These are phyloP conservation scores for Pampus argenteus DNA, from an alignment of 2,797 vertebrate species.

Conservation along the genomic window DNA sequence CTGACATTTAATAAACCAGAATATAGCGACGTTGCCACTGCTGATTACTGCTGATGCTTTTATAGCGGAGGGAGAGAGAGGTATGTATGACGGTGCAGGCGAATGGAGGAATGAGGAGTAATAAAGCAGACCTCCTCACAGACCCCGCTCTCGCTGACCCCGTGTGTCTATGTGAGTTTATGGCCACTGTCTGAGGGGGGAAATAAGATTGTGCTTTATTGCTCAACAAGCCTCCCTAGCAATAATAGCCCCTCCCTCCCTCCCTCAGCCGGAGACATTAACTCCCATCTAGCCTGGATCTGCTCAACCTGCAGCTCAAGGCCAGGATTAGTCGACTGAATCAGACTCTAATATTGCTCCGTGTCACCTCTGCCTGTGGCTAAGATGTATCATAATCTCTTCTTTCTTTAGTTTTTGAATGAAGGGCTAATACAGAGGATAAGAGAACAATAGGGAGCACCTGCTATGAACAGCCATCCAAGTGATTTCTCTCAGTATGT, in stretches of 20 bases:
- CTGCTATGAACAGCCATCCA: constrained; percentile 26
- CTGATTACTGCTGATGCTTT: constrained; percentile 65
- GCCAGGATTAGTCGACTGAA: constrained; percentile 73
- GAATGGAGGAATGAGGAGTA: constrained; percentile 53
- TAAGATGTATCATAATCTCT: constrained; percentile 51
- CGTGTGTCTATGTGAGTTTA: constrained; percentile 73
- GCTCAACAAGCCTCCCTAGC: constrained; percentile 76
- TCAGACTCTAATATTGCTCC: constrained; percentile 63
- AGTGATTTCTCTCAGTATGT: constrained; percentile 20
- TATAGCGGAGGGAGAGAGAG: constrained; percentile 36
- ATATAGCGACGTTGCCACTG: constrained; percentile 60
- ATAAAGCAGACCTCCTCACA: constrained; percentile 65
- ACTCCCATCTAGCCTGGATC: constrained; percentile 63
- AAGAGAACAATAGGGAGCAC: not conserved
- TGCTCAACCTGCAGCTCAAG: constrained; percentile 75
- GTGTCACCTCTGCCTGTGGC: constrained; percentile 63
- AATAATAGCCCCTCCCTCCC: constrained; percentile 70
- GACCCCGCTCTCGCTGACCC: constrained; percentile 65
- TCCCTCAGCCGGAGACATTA: constrained; percentile 65
- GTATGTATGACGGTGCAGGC: constrained; percentile 33
- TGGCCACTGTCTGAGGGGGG: constrained; percentile 70
- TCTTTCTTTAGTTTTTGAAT: constrained; percentile 19
- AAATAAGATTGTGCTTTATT: constrained; percentile 84
- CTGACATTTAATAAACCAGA: constrained; percentile 75
- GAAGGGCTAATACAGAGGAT: constrained; percentile 20